A percentile compares a stretch with the other conserved stretches of the same genome.
Evolutionary conservation across 2,888 invertebrate genomes (phyloP).

Genomic region (Pardosa pseudoannulata): DNA sequence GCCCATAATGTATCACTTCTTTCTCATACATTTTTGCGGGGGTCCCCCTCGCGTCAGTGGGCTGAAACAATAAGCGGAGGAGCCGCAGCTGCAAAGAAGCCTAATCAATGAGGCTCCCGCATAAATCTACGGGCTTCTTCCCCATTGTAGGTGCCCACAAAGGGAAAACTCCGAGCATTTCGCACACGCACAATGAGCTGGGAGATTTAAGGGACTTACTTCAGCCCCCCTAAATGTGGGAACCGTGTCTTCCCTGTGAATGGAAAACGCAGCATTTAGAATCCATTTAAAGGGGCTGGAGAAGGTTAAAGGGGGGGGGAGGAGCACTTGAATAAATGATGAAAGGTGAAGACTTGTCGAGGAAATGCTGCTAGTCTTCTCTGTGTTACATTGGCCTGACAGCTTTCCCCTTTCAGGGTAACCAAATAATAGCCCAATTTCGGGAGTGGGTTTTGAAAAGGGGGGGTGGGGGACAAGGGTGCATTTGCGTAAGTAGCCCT

Average conservation of each 20-base stretch:
- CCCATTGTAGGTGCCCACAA: slow-evolving; percentile 32
- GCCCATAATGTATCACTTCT: too few species aligned
- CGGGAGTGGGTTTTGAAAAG: neutral
- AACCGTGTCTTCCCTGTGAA: slow-evolving; percentile 31
- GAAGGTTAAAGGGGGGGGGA: slow-evolving; percentile 30
- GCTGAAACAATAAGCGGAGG: neutral
- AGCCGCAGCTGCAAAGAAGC: slow-evolving; percentile 51
- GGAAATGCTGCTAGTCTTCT: slow-evolving; percentile 28
- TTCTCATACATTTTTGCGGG: too few species aligned
- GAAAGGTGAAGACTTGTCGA: slow-evolving; percentile 51
- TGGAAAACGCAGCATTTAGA: slow-evolving; percentile 50
- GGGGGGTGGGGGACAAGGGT: too few species aligned
- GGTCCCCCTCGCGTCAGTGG: neutral
- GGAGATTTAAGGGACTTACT: slow-evolving; percentile 44
- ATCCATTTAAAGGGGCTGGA: slow-evolving; percentile 50
- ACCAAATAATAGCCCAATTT: slow-evolving; percentile 54
- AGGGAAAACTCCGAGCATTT: slow-evolving; percentile 38
- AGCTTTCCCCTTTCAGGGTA: slow-evolving; percentile 1
- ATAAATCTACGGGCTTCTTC: slow-evolving; percentile 61
- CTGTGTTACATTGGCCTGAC: slow-evolving; percentile 3
- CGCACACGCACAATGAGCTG: slow-evolving; percentile 30
- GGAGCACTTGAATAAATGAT: slow-evolving; percentile 60
- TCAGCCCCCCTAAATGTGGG: slow-evolving; percentile 40
- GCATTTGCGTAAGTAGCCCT: neutral
- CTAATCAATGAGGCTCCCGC: slow-evolving; percentile 62